A percentile compares a stretch with the other conserved stretches of the same genome.
phyloP scores from a whole-genome alignment of 2,113 vertebrate genomes.

The Eira barbara region DNA sequence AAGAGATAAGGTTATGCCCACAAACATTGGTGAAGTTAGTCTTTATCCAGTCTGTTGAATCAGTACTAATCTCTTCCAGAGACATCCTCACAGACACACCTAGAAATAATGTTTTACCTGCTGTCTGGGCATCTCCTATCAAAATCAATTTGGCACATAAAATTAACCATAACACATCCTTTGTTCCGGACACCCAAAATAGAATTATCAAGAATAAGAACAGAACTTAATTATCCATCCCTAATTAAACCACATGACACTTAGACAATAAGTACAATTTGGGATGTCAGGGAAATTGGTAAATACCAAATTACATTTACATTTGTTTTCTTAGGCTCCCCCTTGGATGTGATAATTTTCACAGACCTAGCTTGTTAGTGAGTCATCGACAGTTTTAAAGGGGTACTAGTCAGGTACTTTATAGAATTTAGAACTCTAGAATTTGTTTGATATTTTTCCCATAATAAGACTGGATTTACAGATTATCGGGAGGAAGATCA shows the following conservation, averaged over 20 bases:
- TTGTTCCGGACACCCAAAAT: background rate
- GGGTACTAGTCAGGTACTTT: background rate
- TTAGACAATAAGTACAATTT: background rate
- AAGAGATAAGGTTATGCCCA: background rate
- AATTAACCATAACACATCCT: background rate
- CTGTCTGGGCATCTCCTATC: no score
- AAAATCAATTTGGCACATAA: background rate
- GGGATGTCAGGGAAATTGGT: background rate
- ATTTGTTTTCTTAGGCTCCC: background rate
- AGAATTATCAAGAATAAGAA: background rate
- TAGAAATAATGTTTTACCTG: background rate
- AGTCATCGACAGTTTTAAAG: background rate
- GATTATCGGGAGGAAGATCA: background rate
- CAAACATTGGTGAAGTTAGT: background rate
- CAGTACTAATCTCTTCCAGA: background rate
- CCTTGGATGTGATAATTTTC: background rate
- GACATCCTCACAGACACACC: background rate
- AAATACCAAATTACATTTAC: background rate
- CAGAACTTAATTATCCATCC: background rate
- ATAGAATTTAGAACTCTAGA: background rate
- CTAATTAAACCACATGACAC: background rate
- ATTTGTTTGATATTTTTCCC: background rate
- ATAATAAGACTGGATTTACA: background rate
- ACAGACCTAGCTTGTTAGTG: background rate
- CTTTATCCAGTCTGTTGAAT: background rate